Percentiles rank a stretch among this genome's conserved stretches.
Evolutionary conservation across 2,888 invertebrate genomes (phyloP).

Genomic region (Synergus japonicus): DNA sequence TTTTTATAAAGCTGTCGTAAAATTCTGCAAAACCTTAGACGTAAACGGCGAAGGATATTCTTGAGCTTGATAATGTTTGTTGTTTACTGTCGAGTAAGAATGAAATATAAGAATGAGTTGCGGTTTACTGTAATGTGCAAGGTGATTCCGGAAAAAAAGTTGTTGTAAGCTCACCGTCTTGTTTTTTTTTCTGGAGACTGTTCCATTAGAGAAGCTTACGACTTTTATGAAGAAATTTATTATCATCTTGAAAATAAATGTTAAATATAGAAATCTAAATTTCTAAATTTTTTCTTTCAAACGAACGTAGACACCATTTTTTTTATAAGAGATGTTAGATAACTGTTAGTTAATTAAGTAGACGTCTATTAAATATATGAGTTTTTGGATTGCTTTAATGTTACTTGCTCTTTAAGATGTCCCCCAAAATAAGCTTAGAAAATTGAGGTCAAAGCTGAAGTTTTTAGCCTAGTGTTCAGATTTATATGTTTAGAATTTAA

Average conservation of each 20-base stretch:
- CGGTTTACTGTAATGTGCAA: background rate
- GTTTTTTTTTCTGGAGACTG: background rate
- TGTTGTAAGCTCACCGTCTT: background rate
- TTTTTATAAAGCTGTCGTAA: background rate
- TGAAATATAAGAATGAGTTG: background rate
- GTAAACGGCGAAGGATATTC: no score
- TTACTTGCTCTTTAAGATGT: conserved; percentile 2
- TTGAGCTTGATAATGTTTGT: background rate
- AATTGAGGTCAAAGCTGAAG: conserved; percentile 19
- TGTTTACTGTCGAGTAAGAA: background rate
- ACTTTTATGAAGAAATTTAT: background rate
- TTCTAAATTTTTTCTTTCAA: background rate
- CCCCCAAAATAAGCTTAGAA: conserved; percentile 14
- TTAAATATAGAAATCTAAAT: background rate
- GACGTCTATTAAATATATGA: background rate
- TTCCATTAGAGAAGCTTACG: background rate
- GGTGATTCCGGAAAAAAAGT: background rate
- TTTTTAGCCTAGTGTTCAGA: background rate
- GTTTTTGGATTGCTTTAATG: background rate
- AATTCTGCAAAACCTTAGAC: background rate
- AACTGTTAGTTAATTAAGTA: background rate
- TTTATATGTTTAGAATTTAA: background rate
- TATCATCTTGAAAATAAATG: background rate
- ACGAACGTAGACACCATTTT: background rate
- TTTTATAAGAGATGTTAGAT: background rate